Conservation (phyloP, 2,113 vertebrate genomes). For the Opisthocomus hoazin region DNA sequence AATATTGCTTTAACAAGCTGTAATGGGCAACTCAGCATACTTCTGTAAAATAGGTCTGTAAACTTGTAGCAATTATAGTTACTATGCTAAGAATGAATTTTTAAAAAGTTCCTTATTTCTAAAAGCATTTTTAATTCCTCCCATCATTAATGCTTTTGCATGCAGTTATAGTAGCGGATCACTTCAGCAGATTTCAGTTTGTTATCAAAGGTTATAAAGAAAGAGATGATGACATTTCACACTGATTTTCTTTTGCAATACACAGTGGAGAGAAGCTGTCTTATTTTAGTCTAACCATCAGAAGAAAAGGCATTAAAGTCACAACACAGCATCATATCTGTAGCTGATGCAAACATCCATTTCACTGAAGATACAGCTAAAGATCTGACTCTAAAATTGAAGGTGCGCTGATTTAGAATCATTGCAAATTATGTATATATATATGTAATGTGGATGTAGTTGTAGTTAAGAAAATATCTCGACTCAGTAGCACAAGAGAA, state of each 20-base stretch:
- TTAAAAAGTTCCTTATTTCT: neutral
- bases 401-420: neutral
- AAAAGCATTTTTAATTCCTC: neutral
- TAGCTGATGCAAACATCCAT: neutral
- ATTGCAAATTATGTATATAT: neutral
- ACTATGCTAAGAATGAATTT: neutral
- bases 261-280: neutral
- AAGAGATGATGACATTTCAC: conserved; percentile 2
- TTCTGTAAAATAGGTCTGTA: neutral
- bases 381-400: neutral
- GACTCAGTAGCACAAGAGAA: neutral
- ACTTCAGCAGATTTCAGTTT: neutral
- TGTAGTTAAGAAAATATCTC: neutral
- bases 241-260: neutral
- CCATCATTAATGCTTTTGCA: neutral
- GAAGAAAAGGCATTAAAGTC: neutral
- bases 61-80: neutral
- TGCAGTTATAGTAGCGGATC: neutral
- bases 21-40: neutral
- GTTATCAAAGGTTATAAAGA: neutral
- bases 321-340: neutral
- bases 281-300: neutral
- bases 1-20: neutral
- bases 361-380: neutral
- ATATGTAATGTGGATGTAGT: neutral